Percentiles rank a stretch among this genome's conserved stretches.
phyloP scores from a whole-genome alignment of 2,888 invertebrate species.

The Tuberolachnus salignus region DNA sequence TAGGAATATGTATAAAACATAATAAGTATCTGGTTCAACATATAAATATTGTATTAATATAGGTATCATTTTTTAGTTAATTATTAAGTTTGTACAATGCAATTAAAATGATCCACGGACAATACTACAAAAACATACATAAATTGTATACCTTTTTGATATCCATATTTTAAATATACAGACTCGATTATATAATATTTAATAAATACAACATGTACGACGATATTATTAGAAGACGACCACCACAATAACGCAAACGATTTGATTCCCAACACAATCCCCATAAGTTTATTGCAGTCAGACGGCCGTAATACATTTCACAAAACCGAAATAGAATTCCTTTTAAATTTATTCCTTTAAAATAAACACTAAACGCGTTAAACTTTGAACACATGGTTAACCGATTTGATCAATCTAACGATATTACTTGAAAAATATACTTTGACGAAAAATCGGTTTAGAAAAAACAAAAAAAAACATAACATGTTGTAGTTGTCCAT shows the following conservation, averaged over 20 bases:
- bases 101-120: slow-evolving; percentile 16
- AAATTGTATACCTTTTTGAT: slow-evolving; percentile 13
- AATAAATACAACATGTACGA: slow-evolving; percentile 6
- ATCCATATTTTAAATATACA: slow-evolving; percentile 29
- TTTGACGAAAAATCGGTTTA: too few species aligned
- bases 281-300: background rate
- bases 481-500: background rate
- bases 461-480: background rate
- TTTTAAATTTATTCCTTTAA: background rate
- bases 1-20: too few species aligned
- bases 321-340: background rate
- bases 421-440: too few species aligned
- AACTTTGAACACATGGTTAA: slow-evolving; percentile 8
- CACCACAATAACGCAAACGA: background rate
- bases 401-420: background rate
- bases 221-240: slow-evolving; percentile 12
- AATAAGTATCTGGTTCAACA: too few species aligned
- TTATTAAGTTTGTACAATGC: background rate
- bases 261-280: slow-evolving; percentile 28
- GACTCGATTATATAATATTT: slow-evolving; percentile 19
- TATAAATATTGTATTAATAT: too few species aligned
- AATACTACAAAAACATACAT: slow-evolving; percentile 4
- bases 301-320: background rate
- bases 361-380: background rate
- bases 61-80: too few species aligned